Evolutionary conservation across 2,797 vertebrate species (phyloP), one percentile per base, ranked within the genome.

Genomic region (Chelon labrosus): DNA sequence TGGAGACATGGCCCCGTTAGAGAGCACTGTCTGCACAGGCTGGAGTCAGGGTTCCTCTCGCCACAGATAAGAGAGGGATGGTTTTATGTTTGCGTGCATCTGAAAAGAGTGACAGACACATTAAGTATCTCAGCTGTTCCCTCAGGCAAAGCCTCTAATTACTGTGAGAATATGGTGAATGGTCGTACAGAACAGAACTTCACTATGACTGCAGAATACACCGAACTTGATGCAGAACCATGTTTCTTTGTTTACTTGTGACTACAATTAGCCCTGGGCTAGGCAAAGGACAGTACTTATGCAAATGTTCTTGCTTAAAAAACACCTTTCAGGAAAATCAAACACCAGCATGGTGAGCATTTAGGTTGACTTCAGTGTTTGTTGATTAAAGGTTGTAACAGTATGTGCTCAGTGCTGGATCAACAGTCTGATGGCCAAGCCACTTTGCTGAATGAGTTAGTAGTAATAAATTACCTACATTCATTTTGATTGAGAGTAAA

Each of bases 31-130:
- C 92, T 89, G 91, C 92, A 89, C 90, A 89, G 86, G 85, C 79
- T 82, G 79, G 89, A 95, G 90, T 94, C 94, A 93, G 88, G 87
- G 90, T 89, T 94, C 91, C 91, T 92, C 73, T 67, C 84, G 80
- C n/a, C 84, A 85, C 81, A 92, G 95, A 96, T 96, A 95, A 95
- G 92, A 79, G 53, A 49, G 66, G 47, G 76, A 85, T 38, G 27
- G 67, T 79, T 86, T 79, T 80, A 75, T 77, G 75, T 49, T 65
- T 76, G 54, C 49, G 22, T 68, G 54, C 27, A 51, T 71, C 68
- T 65, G 69, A 64, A 25, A 66, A 65, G 61, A 70, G 63, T 62
- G 19, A 79, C 65, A 75, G 59, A 64, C 69, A 75, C 74, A 84
- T 67, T 73, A 41, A 63, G 58, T 47, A 66, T 81, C 70, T 63